phyloP scores from a whole-genome alignment of 2,888 invertebrate species.

The Pinctada fucata region DNA sequence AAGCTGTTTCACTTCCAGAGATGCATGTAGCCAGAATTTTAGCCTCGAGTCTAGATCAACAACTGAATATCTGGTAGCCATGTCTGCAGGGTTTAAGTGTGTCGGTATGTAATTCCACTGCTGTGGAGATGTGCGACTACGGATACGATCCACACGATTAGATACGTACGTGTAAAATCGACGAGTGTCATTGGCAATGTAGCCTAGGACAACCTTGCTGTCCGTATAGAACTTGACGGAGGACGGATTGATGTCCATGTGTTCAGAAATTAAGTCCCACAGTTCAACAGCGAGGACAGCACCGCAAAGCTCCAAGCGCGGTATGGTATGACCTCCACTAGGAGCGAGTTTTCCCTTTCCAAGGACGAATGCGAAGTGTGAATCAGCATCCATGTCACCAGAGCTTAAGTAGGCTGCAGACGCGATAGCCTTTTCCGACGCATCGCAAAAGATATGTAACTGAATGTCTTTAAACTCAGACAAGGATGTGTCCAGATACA shows the following conservation, averaged over 20 bases:
- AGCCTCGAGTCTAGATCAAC: no score
- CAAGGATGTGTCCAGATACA: slow-evolving; percentile 22
- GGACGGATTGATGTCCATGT: slow-evolving; percentile 29
- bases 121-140: slow-evolving; percentile 11
- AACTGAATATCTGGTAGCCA: slow-evolving; percentile 31
- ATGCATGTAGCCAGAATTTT: no score
- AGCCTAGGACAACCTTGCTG: slow-evolving; percentile 47
- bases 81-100: slow-evolving; percentile 43
- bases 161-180: slow-evolving; percentile 49
- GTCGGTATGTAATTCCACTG: slow-evolving; percentile 47
- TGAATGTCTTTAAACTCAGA: slow-evolving; percentile 2
- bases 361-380: slow-evolving; percentile 42
- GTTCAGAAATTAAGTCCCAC: slow-evolving; percentile 13
- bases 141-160: slow-evolving; percentile 40
- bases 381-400: slow-evolving; percentile 7
- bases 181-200: no score
- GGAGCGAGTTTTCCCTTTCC: slow-evolving; percentile 55
- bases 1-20: no score
- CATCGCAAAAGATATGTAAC: slow-evolving; percentile 50
- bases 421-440: slow-evolving; percentile 51
- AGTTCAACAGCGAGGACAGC: slow-evolving; percentile 49
- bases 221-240: slow-evolving; percentile 40
- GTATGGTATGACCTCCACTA: slow-evolving; percentile 45
- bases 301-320: no score
- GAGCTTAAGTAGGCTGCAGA: slow-evolving; percentile 52